Base-by-base conservation (phyloP, 1,140 invertebrate species). In the Kradibia gibbosae region DNA sequence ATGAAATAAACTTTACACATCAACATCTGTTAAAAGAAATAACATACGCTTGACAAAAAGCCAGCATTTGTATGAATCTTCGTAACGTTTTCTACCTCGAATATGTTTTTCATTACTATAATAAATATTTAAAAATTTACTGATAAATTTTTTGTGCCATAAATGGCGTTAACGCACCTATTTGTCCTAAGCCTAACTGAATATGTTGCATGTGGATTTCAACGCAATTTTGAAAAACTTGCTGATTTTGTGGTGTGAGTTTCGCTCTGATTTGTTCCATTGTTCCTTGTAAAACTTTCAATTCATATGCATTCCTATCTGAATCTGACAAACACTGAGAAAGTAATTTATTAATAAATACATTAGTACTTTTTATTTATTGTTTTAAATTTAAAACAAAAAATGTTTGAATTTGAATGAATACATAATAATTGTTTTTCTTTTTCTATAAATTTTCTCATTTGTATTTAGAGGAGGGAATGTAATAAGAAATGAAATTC, bases 161-260 rank as follows among this genome's bases (percentile, higher is more conserved):
- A 78, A 91, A 91, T 10, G 90, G 90, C 77, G 88, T 90, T 48
- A 91, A 80, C 65, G 89, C 85, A 71, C 91, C 90, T 72, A 90
- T 87, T 84, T 94, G 94, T 83, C 94, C 95, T 57, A 97, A 91
- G 67, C 96, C 96, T 88, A 95, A 93, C 89, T 98, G 96, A 86
- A 99, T 98, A 87, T 97, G 96, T 87, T 98, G 96, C 92, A 98
- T 95, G 84, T 98, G 97, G 84, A 97, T 94, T 91, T 99, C 97
- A 20, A 99, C 95, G 87, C 94, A 94, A 91, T 97, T 97, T 90
- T 98, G 96, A 91, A 99, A 99, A 36, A 95, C 92, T 85, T 94
- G 94, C 82, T 96, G 93, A 91, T 98, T 98, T 62, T 94, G 92
- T 15, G 94, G 93, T 87, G 94, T 94, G 34, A 98, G 88, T 89